Evolutionary conservation across 2,888 invertebrate genomes (phyloP).

Genomic region (Drosophila bunnanda): DNA sequence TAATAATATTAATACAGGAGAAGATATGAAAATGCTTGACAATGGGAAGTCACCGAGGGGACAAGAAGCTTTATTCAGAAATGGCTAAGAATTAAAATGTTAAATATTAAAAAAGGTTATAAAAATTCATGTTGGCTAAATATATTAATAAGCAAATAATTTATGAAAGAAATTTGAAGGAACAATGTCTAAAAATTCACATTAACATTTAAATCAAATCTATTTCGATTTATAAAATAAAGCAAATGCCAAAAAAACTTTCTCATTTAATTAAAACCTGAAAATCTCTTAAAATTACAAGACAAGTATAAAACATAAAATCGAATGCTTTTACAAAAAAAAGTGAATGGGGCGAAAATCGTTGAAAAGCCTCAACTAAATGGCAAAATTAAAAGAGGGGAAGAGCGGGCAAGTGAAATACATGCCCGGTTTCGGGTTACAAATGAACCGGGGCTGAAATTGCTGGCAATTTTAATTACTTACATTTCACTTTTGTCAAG

Average conservation of each 20-base stretch:
- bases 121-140: too few species aligned
- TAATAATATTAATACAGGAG: slow-evolving; percentile 50
- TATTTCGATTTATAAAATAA: neutral
- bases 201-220: neutral
- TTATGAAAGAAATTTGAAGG: neutral
- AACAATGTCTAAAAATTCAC: too few species aligned
- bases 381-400: neutral
- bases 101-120: too few species aligned
- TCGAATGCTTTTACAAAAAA: neutral
- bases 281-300: neutral
- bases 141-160: neutral
- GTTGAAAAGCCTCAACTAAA: neutral
- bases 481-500: slow-evolving; percentile 69
- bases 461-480: slow-evolving; percentile 76
- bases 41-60: slow-evolving; percentile 9
- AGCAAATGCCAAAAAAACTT: neutral
- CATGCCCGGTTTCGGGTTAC: slow-evolving; percentile 51
- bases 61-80: neutral
- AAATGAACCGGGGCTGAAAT: slow-evolving; percentile 51
- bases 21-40: slow-evolving; percentile 16
- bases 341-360: slow-evolving; percentile 17
- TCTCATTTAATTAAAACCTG: neutral
- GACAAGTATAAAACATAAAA: neutral
- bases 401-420: slow-evolving; percentile 6
- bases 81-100: too few species aligned